Conservation (phyloP, 2,888 invertebrate species). For the Cancer borealis region DNA sequence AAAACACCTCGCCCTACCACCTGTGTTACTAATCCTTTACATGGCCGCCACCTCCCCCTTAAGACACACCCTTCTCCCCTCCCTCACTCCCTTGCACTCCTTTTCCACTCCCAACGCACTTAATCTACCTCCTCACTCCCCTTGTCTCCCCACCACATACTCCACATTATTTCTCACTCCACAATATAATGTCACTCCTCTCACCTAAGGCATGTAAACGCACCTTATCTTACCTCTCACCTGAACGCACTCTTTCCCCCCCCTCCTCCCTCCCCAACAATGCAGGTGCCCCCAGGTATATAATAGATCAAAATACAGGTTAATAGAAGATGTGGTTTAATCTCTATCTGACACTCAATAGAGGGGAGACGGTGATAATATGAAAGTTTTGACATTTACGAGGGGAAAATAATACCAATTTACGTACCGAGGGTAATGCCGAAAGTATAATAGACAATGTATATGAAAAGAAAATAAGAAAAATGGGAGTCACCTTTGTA, state of each 20-base stretch:
- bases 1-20: neutral
- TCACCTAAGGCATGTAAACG: neutral
- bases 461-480: neutral
- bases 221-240: neutral
- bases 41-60: neutral
- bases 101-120: neutral
- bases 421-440: neutral
- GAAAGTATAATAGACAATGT: neutral
- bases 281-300: neutral
- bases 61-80: neutral
- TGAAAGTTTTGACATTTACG: neutral
- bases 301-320: neutral
- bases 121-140: neutral
- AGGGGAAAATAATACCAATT: neutral
- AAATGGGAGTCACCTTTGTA: neutral
- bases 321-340: neutral
- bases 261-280: too few species aligned
- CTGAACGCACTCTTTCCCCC: neutral
- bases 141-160: neutral
- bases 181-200: neutral
- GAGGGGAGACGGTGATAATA: neutral
- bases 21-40: constrained; percentile 15
- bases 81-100: neutral
- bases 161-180: neutral
- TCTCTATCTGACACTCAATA: neutral